phyloP scores from a whole-genome alignment of 2,888 invertebrate genomes.

The Epirrhoe alternata region DNA sequence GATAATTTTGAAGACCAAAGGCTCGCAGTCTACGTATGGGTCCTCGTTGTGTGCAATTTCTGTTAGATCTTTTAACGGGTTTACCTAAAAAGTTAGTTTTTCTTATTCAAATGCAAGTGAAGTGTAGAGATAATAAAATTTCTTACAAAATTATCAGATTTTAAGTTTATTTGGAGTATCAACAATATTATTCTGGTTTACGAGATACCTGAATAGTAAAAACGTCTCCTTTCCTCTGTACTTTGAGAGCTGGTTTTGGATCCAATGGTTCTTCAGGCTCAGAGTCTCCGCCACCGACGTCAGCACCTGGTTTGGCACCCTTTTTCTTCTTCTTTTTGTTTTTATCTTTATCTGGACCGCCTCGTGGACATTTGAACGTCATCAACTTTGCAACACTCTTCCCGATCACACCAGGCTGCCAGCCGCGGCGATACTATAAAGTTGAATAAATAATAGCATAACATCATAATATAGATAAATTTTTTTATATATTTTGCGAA shows the following conservation, averaged over 20 bases:
- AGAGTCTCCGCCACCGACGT: slow-evolving; percentile 70
- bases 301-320: slow-evolving; percentile 55
- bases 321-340: slow-evolving; percentile 74
- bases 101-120: not conserved
- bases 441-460: not conserved
- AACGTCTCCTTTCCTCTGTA: slow-evolving; percentile 87
- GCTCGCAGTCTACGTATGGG: slow-evolving; percentile 88
- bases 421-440: slow-evolving; percentile 76
- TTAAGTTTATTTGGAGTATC: not conserved
- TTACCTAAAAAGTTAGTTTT: slow-evolving; percentile 67
- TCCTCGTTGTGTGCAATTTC: slow-evolving; percentile 85
- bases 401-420: slow-evolving; percentile 84
- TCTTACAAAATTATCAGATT: not conserved
- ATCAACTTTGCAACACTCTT: slow-evolving; percentile 78
- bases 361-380: slow-evolving; percentile 74
- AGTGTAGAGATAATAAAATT: not conserved
- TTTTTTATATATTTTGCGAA: too few relatives aligned
- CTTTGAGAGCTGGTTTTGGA: slow-evolving; percentile 87
- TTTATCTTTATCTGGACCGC: slow-evolving; percentile 69
- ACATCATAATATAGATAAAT: too few relatives aligned
- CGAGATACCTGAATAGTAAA: slow-evolving; percentile 85
- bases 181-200: not conserved
- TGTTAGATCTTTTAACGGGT: slow-evolving; percentile 87
- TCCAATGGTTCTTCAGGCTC: slow-evolving; percentile 78
- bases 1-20: slow-evolving; percentile 88